These are phyloP conservation scores for Moxostoma hubbsi DNA, from an alignment of 2,797 vertebrate genomes.

Conservation along the genomic window DNA sequence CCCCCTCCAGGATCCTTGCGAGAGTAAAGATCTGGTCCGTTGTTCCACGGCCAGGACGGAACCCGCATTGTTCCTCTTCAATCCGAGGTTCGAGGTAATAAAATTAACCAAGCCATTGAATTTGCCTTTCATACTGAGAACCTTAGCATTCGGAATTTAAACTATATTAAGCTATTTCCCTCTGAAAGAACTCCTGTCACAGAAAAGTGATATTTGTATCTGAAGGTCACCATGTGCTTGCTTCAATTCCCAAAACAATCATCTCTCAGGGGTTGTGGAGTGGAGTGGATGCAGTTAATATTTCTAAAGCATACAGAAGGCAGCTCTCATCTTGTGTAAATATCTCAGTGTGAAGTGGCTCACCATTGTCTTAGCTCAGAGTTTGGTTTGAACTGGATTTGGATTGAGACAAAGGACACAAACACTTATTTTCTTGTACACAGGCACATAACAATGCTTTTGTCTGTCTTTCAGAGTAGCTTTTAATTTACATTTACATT, in stretches of 20 bases:
- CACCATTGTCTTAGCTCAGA: neutral
- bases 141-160: neutral
- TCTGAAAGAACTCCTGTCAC: neutral
- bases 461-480: neutral
- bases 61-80: too few species aligned
- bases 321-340: slow-evolving; percentile 31
- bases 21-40: too few species aligned
- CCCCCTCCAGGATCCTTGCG: too few species aligned
- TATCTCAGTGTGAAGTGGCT: slow-evolving; percentile 30
- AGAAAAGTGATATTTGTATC: neutral
- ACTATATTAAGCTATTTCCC: neutral
- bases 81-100: too few species aligned
- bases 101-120: slow-evolving; percentile 11
- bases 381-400: slow-evolving; percentile 7
- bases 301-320: slow-evolving; percentile 19
- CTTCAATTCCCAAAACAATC: slow-evolving; percentile 43
- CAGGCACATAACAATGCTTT: neutral
- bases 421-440: neutral
- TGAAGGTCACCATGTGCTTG: slow-evolving; percentile 23
- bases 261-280: slow-evolving; percentile 17
- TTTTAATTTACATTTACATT: too few species aligned
- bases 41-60: too few species aligned
- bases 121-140: slow-evolving; percentile 10
- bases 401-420: neutral
- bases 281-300: slow-evolving; percentile 12